These are phyloP conservation scores for Hephaestus fuliginosus DNA, from an alignment of 2,797 vertebrate species.

Conservation along the genomic window DNA sequence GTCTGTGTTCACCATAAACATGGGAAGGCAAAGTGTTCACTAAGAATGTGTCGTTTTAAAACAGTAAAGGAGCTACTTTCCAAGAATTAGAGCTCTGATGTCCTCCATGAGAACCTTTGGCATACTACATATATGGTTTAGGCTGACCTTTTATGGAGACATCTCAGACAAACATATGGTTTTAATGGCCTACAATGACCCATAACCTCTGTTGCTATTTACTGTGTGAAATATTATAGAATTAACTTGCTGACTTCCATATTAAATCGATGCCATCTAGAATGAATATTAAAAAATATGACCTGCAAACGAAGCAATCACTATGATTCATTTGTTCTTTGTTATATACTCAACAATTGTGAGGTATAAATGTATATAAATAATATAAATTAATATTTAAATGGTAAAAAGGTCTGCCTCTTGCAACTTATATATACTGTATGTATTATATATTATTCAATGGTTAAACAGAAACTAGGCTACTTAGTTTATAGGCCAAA, in stretches of 20 bases:
- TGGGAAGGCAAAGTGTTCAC: neutral
- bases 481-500: neutral
- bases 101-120: no score
- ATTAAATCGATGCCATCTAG: neutral
- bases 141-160: no score
- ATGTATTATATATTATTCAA: neutral
- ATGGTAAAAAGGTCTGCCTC: neutral
- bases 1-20: neutral
- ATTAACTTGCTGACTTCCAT: neutral
- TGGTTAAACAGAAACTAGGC: neutral
- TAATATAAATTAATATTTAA: neutral
- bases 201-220: neutral
- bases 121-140: neutral
- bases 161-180: neutral
- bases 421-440: neutral
- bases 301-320: neutral
- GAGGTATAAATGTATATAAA: neutral
- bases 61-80: no score
- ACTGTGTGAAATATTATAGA: neutral
- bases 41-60: neutral
- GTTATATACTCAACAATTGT: neutral
- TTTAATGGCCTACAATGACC: neutral
- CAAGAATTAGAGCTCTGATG: no score
- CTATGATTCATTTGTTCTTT: neutral
- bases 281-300: neutral